phyloP scores from a whole-genome alignment of 2,888 invertebrate genomes.

The Ochropleura plecta region DNA sequence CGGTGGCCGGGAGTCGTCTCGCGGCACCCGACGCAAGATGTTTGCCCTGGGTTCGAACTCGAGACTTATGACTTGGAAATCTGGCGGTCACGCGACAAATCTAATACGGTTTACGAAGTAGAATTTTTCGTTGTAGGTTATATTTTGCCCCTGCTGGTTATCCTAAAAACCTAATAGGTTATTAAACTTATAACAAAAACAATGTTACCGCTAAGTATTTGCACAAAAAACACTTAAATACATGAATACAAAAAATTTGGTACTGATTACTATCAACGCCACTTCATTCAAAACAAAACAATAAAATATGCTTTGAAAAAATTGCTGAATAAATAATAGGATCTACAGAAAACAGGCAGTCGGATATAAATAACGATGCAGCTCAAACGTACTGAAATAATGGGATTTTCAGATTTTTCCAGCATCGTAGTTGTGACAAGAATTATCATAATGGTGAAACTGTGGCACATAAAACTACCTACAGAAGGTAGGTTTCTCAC shows the following conservation, averaged over 20 bases:
- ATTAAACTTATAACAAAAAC: too few relatives aligned
- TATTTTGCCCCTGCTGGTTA: too few relatives aligned
- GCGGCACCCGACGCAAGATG: too few relatives aligned
- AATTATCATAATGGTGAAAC: slow-evolving; percentile 56
- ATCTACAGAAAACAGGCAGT: slow-evolving; percentile 21
- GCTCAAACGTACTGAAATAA: slow-evolving; percentile 50
- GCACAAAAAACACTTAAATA: background rate
- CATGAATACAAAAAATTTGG: background rate
- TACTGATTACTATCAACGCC: slow-evolving; percentile 11
- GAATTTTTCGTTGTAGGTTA: too few relatives aligned
- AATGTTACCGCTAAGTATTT: too few relatives aligned
- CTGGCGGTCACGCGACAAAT: too few relatives aligned
- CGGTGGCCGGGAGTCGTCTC: too few relatives aligned
- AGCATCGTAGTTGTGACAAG: slow-evolving; percentile 31
- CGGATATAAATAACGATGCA: slow-evolving; percentile 40
- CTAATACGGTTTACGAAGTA: too few relatives aligned
- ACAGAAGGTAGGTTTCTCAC: background rate
- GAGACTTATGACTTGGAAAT: too few relatives aligned
- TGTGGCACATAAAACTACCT: background rate
- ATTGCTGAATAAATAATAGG: slow-evolving; percentile 32
- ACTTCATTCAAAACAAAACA: slow-evolving; percentile 11
- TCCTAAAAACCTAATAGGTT: too few relatives aligned
- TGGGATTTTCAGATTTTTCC: slow-evolving; percentile 46
- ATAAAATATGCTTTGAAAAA: slow-evolving; percentile 7
- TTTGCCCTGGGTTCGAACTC: too few relatives aligned